phyloP scores from a whole-genome alignment of 2,797 vertebrate species.

The Coreius guichenoti region DNA sequence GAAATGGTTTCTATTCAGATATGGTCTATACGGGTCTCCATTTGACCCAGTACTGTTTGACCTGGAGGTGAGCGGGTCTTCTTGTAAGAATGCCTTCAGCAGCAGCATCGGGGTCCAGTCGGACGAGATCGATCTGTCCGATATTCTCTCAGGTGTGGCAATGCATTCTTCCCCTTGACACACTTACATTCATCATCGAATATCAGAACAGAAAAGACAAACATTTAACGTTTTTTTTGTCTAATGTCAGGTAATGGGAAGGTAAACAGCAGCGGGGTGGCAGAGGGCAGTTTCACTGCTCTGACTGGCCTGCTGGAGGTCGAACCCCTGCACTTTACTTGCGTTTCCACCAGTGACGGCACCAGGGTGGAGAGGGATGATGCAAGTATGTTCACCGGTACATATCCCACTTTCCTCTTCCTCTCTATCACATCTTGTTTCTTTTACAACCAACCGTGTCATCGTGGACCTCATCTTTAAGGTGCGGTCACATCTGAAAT shows the following conservation, averaged over 20 bases:
- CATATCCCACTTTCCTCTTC: slow-evolving; percentile 68
- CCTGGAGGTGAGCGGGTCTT: slow-evolving; percentile 96
- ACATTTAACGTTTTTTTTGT: no score
- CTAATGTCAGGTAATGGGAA: slow-evolving; percentile 88
- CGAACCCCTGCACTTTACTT: slow-evolving; percentile 97
- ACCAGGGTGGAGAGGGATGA: slow-evolving; percentile 99
- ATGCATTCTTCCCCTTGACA: not conserved
- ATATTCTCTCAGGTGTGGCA: slow-evolving; percentile 91
- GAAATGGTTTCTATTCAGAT: slow-evolving; percentile 73
- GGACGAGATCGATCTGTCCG: slow-evolving; percentile 98
- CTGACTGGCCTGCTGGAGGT: slow-evolving; percentile 97
- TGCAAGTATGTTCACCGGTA: slow-evolving; percentile 99
- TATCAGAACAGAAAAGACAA: not conserved
- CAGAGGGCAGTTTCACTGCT: slow-evolving; percentile 98
- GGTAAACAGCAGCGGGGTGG: slow-evolving; percentile 92
- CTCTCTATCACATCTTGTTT: not conserved
- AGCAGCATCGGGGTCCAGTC: slow-evolving; percentile 95
- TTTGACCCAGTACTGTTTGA: slow-evolving; percentile 99
- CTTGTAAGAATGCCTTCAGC: slow-evolving; percentile 95
- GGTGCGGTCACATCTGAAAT: slow-evolving; percentile 3
- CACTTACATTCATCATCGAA: not conserved
- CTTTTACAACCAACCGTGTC: not conserved
- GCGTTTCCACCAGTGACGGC: slow-evolving; percentile 98
- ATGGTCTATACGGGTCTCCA: slow-evolving; percentile 96
- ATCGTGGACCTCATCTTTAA: slow-evolving; percentile 6